Base-by-base conservation (phyloP, 2,888 invertebrate species). In the Andrena haemorrhoa region DNA sequence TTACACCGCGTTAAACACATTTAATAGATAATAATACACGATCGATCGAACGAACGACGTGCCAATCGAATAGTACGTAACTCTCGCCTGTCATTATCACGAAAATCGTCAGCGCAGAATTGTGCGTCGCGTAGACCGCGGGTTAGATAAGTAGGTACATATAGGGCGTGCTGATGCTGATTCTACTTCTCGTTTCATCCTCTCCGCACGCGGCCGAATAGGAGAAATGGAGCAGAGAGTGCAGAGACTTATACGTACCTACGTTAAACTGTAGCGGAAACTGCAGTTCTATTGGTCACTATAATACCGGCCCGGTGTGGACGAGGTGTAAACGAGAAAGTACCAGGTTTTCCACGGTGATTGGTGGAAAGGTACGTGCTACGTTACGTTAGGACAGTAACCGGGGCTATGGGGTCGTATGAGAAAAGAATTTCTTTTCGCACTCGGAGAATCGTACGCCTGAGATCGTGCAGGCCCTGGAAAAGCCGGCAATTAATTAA, bases 401-500 rank as follows among this genome's bases (percentile, higher is more conserved):
- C 33, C 26, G 51, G 51, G 41, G 20, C 10, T 63, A 63, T 20
- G 60, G 60, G 51, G 72, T 31, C 47, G 41, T 41, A 76, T 66
- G 86, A 73, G 75, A 84, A 83, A 75, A 68, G 70, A 75, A 63
- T 80, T 63, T 71, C 47, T 64, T 75, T 69, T 78, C 79, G 73
- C 79, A 76, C 75, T 74, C 64, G 49, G 83, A 86, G 72, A 82
- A 61, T 84, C 68, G 76, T 73, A 70, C 86, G 56, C 60, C 79
- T 82, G 75, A 16, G 41, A 75, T 73, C 74, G 82, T 82, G 76
- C 81, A 71, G 86, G 82, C 79, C 83, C 82, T 82, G 88, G 84
- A 79, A 86, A 86, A 84, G 86, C 86, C 88, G 87, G 87, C 88
- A 91, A 91, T 91, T 91, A 92, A 91, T 91, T 88, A 90, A 89